Percentiles rank a stretch among this genome's conserved stretches.
phyloP scores from a whole-genome alignment of 2,797 vertebrate genomes.

The Halcyon badia region DNA sequence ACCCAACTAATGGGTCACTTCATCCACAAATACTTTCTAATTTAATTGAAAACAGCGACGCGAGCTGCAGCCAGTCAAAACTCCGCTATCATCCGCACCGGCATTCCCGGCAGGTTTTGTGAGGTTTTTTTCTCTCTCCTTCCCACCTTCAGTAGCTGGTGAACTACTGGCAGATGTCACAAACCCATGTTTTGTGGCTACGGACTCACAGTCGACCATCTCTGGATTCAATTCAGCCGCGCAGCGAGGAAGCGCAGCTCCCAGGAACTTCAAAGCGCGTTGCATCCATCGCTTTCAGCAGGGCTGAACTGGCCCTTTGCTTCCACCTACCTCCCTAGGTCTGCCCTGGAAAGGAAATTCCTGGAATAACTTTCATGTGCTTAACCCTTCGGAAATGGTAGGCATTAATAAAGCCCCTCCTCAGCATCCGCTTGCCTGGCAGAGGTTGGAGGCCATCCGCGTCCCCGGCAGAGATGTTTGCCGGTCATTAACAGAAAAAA shows the following conservation, averaged over 20 bases:
- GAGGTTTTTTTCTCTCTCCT: not conserved
- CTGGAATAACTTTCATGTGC: constrained; percentile 67
- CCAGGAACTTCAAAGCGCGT: constrained; percentile 51
- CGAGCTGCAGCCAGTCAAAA: not conserved
- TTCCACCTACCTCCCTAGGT: constrained; percentile 52
- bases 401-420: constrained; percentile 59
- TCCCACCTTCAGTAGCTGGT: constrained; percentile 32
- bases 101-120: not conserved
- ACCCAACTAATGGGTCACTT: constrained; percentile 66
- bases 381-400: constrained; percentile 58
- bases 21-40: constrained; percentile 63
- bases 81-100: accelerated
- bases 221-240: constrained; percentile 64
- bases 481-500: constrained; percentile 60
- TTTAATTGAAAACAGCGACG: constrained; percentile 69
- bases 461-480: constrained; percentile 24
- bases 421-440: constrained; percentile 47
- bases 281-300: constrained; percentile 35
- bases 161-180: constrained; percentile 35
- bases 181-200: not conserved
- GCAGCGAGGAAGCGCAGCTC: constrained; percentile 7
- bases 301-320: constrained; percentile 26
- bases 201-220: not conserved
- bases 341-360: constrained; percentile 65
- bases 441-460: constrained; percentile 45